Evolutionary conservation across 1,140 invertebrate genomes (phyloP), one percentile per base, ranked within the genome.

Genomic region (Drosophila lini): DNA sequence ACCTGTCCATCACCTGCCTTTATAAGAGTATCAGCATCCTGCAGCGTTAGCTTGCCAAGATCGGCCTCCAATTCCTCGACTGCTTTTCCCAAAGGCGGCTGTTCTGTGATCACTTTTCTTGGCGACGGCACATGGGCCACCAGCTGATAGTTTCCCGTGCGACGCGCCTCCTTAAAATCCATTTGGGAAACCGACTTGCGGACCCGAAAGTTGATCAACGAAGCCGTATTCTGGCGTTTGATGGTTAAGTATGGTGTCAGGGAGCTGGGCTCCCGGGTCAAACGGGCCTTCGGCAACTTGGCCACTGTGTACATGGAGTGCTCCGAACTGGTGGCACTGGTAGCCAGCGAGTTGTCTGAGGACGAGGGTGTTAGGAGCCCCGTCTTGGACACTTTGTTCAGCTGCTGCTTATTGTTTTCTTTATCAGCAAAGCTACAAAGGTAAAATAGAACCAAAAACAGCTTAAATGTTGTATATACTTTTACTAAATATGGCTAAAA

Each of bases 151-250:
- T 70, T 77, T 13, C 78, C 81, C 0, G 81, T 74, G 19, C 90
- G 90, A 8, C 80, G 80, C 0, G 75, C 76, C 41, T 91, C 82
- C 52, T 84, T 91, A n/a, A 91, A 84, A 53, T 91, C 90, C 75
- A 91, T 91, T 65, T 91, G 90, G 1, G 90, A 91, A 0, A 88
- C 31, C 0, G 90, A 91, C 19, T 91, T 91, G 6, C 90, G 90
- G 9, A 81, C 67, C 1, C 65, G 76, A 15, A 77, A 91, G 22
- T 78, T 88, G 1, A 91, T 42, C 34, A 90, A 76, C 19, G 80
- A 59, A 2, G 74, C 74, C 0, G 89, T 73, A 11, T 73, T 74
- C 22, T 90, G 89, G 3, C 90, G 81, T 50, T 86, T 74, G 3
- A 91, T 59, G 2, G 70, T 61, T 8, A 90, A 22, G 11, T 80